Evolutionary conservation across 1,140 invertebrate genomes (phyloP), one percentile per base, ranked within the genome.

Genomic region (Zophobas atratus): DNA sequence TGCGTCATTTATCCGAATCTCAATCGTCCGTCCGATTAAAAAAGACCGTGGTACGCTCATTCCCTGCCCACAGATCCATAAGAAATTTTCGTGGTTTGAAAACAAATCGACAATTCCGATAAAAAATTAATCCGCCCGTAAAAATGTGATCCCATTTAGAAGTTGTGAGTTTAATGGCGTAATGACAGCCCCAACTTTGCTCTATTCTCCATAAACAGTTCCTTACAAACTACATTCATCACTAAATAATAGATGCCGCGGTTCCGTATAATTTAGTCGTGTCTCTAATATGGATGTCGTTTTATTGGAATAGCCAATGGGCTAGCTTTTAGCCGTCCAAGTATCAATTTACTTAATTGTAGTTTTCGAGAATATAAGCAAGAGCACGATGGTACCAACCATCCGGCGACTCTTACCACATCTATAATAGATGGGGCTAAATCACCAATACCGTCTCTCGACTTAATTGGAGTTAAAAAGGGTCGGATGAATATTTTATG

Each of bases 391-490:
- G 36, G 43, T 46, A 46, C n/a, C 49, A 51, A n/a, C 49, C 49
- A n/a, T 51, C 20, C 43, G 56, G 36, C 38, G 56, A 60, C 60
- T 67, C 55, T 56, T 73, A 73, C 71, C 32, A 33, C 71, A 73
- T 73, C 6, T 72, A 77, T 77, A 71, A 77, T 78, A 56, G 55
- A 78, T 73, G 43, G 35, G 36, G 60, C 72, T 70, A 57, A 79
- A 79, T 79, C 78, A 79, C 74, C 78, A 75, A 79, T 79, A 79
- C 74, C 78, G 78, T 79, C 70, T 79, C 73, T 39, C 63, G 70
- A 74, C 53, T 79, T 79, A 79, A 79, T 79, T 79, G 78, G 75
- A 76, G 75, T 79, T 79, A 79, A 79, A 79, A 79, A 79, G 78
- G 78, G 78, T 79, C 75, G 51, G 36, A 8, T 79, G 41, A 79